phyloP scores from a whole-genome alignment of 2,113 vertebrate genomes.

The Cyprinodon variegatus region DNA sequence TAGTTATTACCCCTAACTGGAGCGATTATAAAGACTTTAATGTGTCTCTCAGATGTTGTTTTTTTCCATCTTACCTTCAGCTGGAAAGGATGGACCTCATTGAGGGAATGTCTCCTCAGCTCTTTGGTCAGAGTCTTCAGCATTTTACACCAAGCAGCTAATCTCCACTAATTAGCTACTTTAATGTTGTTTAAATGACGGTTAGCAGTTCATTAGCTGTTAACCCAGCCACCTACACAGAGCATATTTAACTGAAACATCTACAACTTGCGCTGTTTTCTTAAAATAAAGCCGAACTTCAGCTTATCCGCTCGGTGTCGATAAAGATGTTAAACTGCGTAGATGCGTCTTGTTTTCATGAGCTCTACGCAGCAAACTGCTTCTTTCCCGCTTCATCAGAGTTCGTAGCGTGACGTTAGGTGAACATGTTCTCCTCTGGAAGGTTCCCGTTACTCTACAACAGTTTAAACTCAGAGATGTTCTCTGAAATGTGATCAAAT shows the following conservation, averaged over 20 bases:
- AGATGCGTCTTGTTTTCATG: slow-evolving; percentile 51
- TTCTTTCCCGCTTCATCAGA: slow-evolving; percentile 50
- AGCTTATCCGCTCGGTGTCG: slow-evolving; percentile 19
- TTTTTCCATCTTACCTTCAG: slow-evolving; percentile 83
- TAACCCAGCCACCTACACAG: slow-evolving; percentile 40
- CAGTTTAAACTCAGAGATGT: slow-evolving; percentile 19
- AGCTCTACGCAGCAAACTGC: slow-evolving; percentile 55
- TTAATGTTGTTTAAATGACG: slow-evolving; percentile 7
- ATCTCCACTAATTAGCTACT: slow-evolving; percentile 17
- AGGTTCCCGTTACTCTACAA: not conserved
- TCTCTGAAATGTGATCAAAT: not conserved
- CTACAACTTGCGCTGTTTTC: no score
- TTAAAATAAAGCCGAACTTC: not conserved
- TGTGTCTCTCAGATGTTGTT: slow-evolving; percentile 3
- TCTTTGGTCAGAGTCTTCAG: slow-evolving; percentile 91
- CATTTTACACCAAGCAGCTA: slow-evolving; percentile 69
- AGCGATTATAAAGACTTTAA: slow-evolving; percentile 24
- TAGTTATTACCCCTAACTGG: slow-evolving; percentile 9
- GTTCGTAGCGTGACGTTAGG: slow-evolving; percentile 30
- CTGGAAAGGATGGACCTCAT: slow-evolving; percentile 90
- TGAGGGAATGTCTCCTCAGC: slow-evolving; percentile 88
- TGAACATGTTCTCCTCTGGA: slow-evolving; percentile 6
- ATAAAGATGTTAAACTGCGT: slow-evolving; percentile 47
- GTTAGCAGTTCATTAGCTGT: slow-evolving; percentile 43
- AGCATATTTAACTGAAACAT: slow-evolving; percentile 26